A percentile compares a stretch with the other conserved stretches of the same genome.
These are phyloP conservation scores for Thomomys bottae DNA, from an alignment of 2,113 vertebrate species.

Conservation along the genomic window DNA sequence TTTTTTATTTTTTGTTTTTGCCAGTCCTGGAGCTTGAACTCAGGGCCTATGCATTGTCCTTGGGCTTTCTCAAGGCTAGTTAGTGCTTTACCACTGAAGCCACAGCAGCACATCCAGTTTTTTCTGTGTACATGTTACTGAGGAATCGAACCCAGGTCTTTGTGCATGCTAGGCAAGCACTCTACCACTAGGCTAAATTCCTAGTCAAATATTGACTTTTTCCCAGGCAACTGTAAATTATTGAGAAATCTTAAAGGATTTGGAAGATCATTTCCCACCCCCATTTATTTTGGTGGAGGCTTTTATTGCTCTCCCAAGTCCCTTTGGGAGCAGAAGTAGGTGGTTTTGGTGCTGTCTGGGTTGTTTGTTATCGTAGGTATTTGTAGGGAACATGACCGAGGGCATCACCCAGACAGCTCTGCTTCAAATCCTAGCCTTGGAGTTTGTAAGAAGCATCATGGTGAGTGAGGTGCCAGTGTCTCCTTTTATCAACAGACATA, in stretches of 20 bases:
- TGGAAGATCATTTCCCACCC: background rate
- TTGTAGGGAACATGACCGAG: background rate
- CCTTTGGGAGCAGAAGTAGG: background rate
- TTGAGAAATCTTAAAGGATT: slow-evolving; percentile 56
- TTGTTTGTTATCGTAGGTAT: background rate
- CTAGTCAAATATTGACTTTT: slow-evolving; percentile 54
- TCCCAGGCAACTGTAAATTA: slow-evolving; percentile 32
- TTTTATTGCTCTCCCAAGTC: slow-evolving; percentile 23
- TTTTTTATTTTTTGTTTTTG: too few species aligned
- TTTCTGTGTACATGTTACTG: too few species aligned
- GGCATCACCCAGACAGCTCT: background rate
- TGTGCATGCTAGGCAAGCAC: too few species aligned
- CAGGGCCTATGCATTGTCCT: too few species aligned
- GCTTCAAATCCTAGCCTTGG: slow-evolving; percentile 8
- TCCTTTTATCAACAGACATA: background rate
- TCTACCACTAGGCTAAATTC: too few species aligned
- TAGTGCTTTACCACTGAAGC: too few species aligned
- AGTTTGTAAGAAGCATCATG: background rate
- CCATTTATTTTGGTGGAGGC: slow-evolving; percentile 13
- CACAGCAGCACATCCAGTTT: too few species aligned
- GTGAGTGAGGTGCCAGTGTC: background rate
- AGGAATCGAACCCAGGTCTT: too few species aligned
- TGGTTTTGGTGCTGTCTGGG: background rate
- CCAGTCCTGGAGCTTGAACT: too few species aligned
- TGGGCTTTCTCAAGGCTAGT: too few species aligned